Conservation (phyloP, 2,113 vertebrate genomes). For the Zosterops hypoxanthus region DNA sequence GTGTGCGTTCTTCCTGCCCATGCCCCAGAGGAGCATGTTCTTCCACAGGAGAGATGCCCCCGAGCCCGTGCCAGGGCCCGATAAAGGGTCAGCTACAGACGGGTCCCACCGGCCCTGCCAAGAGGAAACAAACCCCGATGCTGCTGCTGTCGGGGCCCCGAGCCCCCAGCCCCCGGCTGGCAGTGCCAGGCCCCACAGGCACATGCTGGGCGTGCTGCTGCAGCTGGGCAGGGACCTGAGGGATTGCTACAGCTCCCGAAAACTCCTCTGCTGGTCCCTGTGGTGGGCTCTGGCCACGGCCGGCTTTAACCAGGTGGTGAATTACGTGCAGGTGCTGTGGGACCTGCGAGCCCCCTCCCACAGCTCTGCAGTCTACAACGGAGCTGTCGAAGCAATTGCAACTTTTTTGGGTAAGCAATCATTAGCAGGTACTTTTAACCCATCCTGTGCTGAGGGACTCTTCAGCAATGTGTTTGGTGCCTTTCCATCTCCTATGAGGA, state of each 20-base stretch:
- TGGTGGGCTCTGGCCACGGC: slow-evolving; percentile 94
- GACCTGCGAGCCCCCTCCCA: slow-evolving; percentile 82
- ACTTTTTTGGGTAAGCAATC: slow-evolving; percentile 82
- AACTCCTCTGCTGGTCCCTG: slow-evolving; percentile 87
- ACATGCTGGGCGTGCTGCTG: slow-evolving; percentile 48
- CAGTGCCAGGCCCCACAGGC: not conserved
- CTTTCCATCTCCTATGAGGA: not conserved
- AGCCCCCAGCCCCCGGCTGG: not conserved
- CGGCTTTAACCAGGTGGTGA: slow-evolving; percentile 87
- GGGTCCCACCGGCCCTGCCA: not conserved
- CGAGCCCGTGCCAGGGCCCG: not conserved
- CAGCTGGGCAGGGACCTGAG: slow-evolving; percentile 82
- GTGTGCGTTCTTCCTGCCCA: slow-evolving; percentile 79
- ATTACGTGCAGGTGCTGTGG: slow-evolving; percentile 87
- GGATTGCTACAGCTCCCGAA: slow-evolving; percentile 81
- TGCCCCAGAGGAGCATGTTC: slow-evolving; percentile 90
- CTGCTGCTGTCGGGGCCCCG: not conserved
- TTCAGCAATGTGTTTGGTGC: not conserved
- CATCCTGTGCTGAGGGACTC: not conserved
- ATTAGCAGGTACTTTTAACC: not conserved
- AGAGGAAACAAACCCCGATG: not conserved
- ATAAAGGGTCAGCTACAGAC: too few species aligned
- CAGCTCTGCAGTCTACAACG: slow-evolving; percentile 79
- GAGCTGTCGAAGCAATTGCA: slow-evolving; percentile 88
- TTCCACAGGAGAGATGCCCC: slow-evolving; percentile 75